Evolutionary conservation across 2,888 invertebrate genomes (phyloP).

Genomic region (Archips crataeganus): DNA sequence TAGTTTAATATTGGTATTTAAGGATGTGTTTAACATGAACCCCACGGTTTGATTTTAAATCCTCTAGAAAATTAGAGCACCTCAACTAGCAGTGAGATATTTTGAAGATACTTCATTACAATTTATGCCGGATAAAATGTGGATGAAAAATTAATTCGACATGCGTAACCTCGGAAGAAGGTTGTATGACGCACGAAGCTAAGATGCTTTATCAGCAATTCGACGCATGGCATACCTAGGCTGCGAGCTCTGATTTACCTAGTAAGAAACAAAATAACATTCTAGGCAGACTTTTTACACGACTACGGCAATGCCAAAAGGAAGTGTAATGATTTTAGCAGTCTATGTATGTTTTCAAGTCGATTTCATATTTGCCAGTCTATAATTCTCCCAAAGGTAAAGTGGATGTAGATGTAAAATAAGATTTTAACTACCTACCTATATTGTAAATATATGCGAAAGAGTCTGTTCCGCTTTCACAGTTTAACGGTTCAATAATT

Average conservation of each 20-base stretch:
- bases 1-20: too few relatives aligned
- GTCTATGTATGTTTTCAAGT: too few relatives aligned
- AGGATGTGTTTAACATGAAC: too few relatives aligned
- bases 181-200: slow-evolving; percentile 16
- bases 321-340: too few relatives aligned
- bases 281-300: background rate
- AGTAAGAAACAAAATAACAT: background rate
- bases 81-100: background rate
- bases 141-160: slow-evolving; percentile 1
- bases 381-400: too few relatives aligned
- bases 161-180: slow-evolving; percentile 15
- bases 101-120: background rate
- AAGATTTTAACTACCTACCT: too few relatives aligned
- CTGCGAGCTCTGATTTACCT: background rate
- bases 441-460: background rate
- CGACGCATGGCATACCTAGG: background rate
- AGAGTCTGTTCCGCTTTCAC: slow-evolving; percentile 7
- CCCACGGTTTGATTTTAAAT: too few relatives aligned
- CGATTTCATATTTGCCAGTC: background rate
- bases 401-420: too few relatives aligned
- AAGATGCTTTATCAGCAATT: slow-evolving; percentile 30
- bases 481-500: slow-evolving; percentile 1
- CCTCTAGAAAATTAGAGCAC: background rate
- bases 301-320: too few relatives aligned
- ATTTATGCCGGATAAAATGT: background rate